These are phyloP conservation scores for Clunio marinus DNA, from an alignment of 2,888 invertebrate genomes.

Conservation along the genomic window DNA sequence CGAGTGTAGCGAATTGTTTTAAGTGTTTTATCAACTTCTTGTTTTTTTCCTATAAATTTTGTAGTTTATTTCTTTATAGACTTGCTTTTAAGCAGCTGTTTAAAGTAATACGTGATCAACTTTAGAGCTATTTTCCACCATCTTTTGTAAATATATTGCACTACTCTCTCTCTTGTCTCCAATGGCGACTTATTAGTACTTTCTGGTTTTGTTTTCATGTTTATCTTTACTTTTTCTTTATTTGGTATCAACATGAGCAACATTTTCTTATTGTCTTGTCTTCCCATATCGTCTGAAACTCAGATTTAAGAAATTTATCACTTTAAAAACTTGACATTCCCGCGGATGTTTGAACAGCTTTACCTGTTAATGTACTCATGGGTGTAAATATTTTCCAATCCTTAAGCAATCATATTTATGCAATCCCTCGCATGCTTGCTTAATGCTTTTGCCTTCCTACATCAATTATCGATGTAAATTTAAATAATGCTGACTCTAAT, in stretches of 20 bases:
- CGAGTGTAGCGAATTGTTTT: too few species aligned
- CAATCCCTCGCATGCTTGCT: neutral
- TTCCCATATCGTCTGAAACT: neutral
- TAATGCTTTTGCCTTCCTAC: neutral
- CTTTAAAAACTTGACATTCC: too few species aligned
- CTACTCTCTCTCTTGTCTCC: neutral
- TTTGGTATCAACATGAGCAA: slow-evolving; percentile 14
- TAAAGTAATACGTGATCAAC: slow-evolving; percentile 9
- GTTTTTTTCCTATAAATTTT: too few species aligned
- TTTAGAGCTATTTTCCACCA: neutral
- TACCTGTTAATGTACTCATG: too few species aligned
- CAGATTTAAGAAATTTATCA: too few species aligned
- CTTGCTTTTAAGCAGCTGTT: slow-evolving; percentile 30
- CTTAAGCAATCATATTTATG: slow-evolving; percentile 23
- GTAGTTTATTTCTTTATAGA: too few species aligned
- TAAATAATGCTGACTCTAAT: slow-evolving; percentile 25
- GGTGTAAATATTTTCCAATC: neutral
- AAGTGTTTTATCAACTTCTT: too few species aligned
- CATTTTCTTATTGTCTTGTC: neutral
- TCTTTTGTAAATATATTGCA: neutral
- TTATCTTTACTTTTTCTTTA: neutral
- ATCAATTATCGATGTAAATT: slow-evolving; percentile 1
- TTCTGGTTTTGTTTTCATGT: slow-evolving; percentile 31
- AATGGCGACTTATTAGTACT: neutral
- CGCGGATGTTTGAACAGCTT: too few species aligned